Percentiles rank a stretch among this genome's conserved stretches.
Conservation (phyloP, 2,797 vertebrate genomes). For the Oreortyx pictus region DNA sequence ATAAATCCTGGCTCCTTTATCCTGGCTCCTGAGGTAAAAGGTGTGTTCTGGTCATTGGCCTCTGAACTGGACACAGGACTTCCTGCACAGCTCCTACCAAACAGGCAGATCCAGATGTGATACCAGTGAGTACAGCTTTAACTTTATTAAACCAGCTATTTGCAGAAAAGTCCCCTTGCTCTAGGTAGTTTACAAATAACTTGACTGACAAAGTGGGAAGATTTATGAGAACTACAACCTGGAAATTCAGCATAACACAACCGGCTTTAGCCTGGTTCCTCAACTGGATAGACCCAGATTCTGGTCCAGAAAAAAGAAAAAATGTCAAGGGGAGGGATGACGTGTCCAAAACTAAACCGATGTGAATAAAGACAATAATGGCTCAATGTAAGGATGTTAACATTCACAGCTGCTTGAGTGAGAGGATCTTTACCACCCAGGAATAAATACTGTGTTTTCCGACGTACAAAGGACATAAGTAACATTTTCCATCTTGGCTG, state of each 20-base stretch:
- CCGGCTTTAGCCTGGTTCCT: not conserved
- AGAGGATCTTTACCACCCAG: not conserved
- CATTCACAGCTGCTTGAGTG: not conserved
- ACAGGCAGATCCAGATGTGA: not conserved
- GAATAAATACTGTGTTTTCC: conserved; percentile 14
- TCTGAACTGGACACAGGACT: not conserved
- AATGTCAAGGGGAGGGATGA: not conserved
- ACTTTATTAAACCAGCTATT: not conserved
- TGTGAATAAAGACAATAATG: not conserved
- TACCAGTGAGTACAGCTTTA: not conserved
- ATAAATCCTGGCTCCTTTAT: not conserved
- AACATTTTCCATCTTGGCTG: conserved; percentile 33
- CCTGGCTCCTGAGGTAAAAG: not conserved
- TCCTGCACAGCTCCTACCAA: not conserved
- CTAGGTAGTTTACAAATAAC: not conserved
- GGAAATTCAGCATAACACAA: not conserved
- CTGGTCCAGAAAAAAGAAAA: not conserved
- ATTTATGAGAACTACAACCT: not conserved
- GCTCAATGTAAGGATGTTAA: not conserved
- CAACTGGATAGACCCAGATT: not conserved
- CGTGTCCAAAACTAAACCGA: not conserved
- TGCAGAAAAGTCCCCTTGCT: not conserved
- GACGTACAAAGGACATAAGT: not conserved
- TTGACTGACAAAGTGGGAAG: not conserved
- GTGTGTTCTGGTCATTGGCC: not conserved